phyloP scores from a whole-genome alignment of 2,888 invertebrate species.

The Digitonthophagus gazella region DNA sequence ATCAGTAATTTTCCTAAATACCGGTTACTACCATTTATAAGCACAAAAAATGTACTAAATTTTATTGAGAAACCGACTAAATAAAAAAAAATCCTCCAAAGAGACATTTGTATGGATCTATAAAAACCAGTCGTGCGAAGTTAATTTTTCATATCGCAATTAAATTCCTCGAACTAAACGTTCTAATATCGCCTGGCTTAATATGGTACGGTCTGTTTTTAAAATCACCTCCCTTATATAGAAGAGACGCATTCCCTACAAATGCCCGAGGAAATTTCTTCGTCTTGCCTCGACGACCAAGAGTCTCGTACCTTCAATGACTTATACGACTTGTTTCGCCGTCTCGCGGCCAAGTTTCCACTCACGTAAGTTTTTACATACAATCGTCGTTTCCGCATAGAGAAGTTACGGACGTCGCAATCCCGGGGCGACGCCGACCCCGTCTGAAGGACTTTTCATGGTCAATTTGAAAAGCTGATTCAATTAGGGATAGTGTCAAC shows the following conservation, averaged over 20 bases:
- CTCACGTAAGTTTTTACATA: slow-evolving; percentile 12
- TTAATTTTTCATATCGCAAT: background rate
- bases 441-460: background rate
- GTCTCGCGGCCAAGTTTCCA: slow-evolving; percentile 1
- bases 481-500: slow-evolving; percentile 22
- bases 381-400: slow-evolving; percentile 5
- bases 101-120: too few species aligned
- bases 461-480: slow-evolving; percentile 16
- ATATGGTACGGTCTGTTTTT: slow-evolving; percentile 3
- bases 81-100: too few species aligned
- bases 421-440: background rate
- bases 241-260: background rate
- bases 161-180: background rate
- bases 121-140: background rate
- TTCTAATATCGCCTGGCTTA: background rate
- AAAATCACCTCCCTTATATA: slow-evolving; percentile 2
- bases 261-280: slow-evolving; percentile 2
- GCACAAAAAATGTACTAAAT: too few species aligned
- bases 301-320: background rate
- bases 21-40: too few species aligned
- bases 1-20: too few species aligned
- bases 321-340: slow-evolving; percentile 11
- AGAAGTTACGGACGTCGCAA: background rate
- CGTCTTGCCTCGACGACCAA: background rate
- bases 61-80: too few species aligned